phyloP scores from a whole-genome alignment of 1,140 invertebrate genomes.

The Tenebrio molitor region DNA sequence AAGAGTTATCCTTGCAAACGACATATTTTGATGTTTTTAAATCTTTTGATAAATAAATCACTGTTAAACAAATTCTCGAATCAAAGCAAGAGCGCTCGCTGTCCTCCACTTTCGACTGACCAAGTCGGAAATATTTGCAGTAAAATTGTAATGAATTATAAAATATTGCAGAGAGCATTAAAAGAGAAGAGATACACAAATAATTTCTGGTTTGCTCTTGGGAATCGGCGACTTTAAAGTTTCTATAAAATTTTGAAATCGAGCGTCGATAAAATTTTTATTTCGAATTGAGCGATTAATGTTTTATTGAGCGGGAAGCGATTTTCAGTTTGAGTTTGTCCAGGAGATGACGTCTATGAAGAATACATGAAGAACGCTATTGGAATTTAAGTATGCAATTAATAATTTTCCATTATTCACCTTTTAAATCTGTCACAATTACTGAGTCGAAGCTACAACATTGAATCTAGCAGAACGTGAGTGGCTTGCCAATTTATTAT shows the following conservation, averaged over 20 bases:
- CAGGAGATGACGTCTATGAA: neutral
- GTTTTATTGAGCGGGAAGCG: neutral
- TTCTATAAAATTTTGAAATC: slow-evolving; percentile 32
- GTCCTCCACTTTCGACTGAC: too few species aligned
- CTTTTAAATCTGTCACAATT: slow-evolving; percentile 42
- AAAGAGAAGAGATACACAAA: slow-evolving; percentile 7
- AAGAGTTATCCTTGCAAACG: too few species aligned
- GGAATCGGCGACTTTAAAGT: slow-evolving; percentile 12
- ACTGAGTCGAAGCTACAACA: slow-evolving; percentile 31
- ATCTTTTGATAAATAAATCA: too few species aligned
- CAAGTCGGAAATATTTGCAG: too few species aligned
- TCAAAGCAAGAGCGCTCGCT: too few species aligned
- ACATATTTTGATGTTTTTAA: too few species aligned
- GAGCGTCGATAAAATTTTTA: slow-evolving; percentile 19
- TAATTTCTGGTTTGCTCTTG: neutral
- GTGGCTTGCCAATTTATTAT: slow-evolving; percentile 39
- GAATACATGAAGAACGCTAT: slow-evolving; percentile 15
- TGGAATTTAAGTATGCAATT: slow-evolving; percentile 17
- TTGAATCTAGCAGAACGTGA: slow-evolving; percentile 35
- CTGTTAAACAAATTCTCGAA: too few species aligned
- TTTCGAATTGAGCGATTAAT: slow-evolving; percentile 29
- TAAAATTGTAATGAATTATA: too few species aligned
- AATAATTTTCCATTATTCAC: slow-evolving; percentile 30
- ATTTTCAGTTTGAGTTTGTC: slow-evolving; percentile 27
- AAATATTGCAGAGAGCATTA: neutral